Base-by-base conservation (phyloP, 1,140 invertebrate genomes). In the Oreohelix idahoensis region DNA sequence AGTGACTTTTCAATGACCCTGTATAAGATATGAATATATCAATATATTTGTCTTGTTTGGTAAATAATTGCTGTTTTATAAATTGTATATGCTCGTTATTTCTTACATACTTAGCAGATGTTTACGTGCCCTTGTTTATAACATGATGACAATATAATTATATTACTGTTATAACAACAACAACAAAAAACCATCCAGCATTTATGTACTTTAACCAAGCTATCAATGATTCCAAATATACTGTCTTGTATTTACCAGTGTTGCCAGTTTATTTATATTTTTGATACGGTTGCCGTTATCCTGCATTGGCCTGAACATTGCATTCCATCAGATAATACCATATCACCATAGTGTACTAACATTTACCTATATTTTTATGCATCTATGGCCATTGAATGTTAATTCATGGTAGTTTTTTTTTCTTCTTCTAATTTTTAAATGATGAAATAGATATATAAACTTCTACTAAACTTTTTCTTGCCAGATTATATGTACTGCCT, bases 301-400 rank as follows among this genome's bases (percentile, higher is more conserved):
- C 29, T 32, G 8, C n/a, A 66, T 32, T 58, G 53, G 53, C 53
- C 26, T 58, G 26, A 13, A 66, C 17, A 32, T 29, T 66, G 63
- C 63, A 66, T 66, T 66, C 63, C 63, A 32, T 66, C n/a, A 32
- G 0, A 15, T 66, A 32, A 2, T 66, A 66, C 10, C 63, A 32
- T 66, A 66, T 32, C 63, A 66, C 51, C 8, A 66, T 13, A 29
- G 17, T 32, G 8, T 66, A 66, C 63, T 8, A 66, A 66, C 29
- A 66, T n/a, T 66, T 66, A n/a, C 63, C 63, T 66, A 35, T 66
- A 66, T 35, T 66, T 66, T 66, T 66, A 32, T 66, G 29, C 29
- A 32, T 32, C 2, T 20, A 23, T 58, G 23, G 17, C 45, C 45
- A 49, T 11, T 49, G 45, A 11, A 17, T 49, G 45, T 49, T 49